Percentiles rank a stretch among this genome's conserved stretches.
Conservation (phyloP, 1,140 invertebrate species). For the Radopholus similis region DNA sequence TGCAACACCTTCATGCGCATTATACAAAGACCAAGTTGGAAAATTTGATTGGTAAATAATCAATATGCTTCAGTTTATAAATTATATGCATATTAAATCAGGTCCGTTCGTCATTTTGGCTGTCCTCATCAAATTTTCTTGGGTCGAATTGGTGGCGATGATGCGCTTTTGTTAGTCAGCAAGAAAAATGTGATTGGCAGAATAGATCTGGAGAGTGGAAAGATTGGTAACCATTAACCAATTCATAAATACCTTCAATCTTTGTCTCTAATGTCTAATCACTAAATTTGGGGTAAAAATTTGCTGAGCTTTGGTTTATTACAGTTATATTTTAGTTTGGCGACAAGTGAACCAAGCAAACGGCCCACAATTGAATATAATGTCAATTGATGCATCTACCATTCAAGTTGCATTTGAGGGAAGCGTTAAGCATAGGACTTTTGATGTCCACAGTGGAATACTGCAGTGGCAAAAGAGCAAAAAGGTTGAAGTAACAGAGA, state of each 20-base stretch:
- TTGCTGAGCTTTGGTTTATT: too few species aligned
- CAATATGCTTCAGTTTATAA: conserved; percentile 14
- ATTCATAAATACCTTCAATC: too few species aligned
- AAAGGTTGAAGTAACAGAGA: not conserved
- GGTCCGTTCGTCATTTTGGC: conserved; percentile 32
- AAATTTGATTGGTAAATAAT: conserved; percentile 48
- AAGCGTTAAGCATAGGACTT: conserved; percentile 21
- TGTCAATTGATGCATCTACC: not conserved
- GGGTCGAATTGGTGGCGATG: not conserved
- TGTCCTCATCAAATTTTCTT: conserved; percentile 36
- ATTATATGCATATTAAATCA: conserved; percentile 16
- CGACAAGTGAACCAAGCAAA: conserved; percentile 41
- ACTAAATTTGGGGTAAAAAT: too few species aligned
- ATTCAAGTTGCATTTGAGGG: not conserved
- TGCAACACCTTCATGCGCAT: conserved; percentile 3
- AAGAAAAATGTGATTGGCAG: conserved; percentile 34
- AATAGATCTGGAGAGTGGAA: conserved; percentile 37
- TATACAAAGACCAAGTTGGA: conserved; percentile 46
- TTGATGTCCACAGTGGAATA: conserved; percentile 33
- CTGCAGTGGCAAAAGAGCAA: conserved; percentile 22
- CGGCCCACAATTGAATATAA: not conserved
- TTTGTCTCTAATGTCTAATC: too few species aligned
- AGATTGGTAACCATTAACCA: conserved; percentile 39
- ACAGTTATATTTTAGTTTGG: conserved; percentile 40
- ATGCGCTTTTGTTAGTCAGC: conserved; percentile 33